Percentiles rank a stretch among this genome's conserved stretches.
These are phyloP conservation scores for Hippocampus mohnikei DNA, from an alignment of 2,113 vertebrate genomes.

Conservation along the genomic window DNA sequence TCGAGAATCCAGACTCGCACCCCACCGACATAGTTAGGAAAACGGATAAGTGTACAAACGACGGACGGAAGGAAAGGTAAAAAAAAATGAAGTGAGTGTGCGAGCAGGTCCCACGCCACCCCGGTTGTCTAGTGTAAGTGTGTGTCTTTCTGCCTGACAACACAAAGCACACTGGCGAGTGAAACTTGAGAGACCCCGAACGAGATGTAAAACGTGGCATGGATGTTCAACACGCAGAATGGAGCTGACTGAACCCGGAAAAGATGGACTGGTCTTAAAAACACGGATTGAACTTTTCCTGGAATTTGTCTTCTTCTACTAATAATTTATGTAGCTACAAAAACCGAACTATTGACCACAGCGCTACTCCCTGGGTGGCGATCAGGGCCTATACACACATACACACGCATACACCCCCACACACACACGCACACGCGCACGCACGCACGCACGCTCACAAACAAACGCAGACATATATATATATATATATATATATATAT, in stretches of 20 bases:
- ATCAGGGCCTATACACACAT: background rate
- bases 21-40: slow-evolving; percentile 68
- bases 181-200: slow-evolving; percentile 39
- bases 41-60: background rate
- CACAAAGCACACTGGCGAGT: slow-evolving; percentile 32
- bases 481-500: no score
- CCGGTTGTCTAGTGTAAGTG: slow-evolving; percentile 3
- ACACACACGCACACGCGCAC: no score
- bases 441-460: no score
- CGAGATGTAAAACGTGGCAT: background rate
- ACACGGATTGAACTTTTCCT: background rate
- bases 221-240: background rate
- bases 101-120: slow-evolving; percentile 19
- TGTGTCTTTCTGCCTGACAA: slow-evolving; percentile 62
- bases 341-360: background rate
- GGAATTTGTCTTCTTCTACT: background rate
- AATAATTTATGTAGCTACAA: background rate
- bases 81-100: background rate
- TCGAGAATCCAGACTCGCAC: slow-evolving; percentile 89
- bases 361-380: background rate
- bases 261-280: slow-evolving; percentile 14
- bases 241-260: slow-evolving; percentile 10
- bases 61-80: no score
- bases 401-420: no score
- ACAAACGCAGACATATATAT: no score